These are phyloP conservation scores for Pyrocephalus nanus DNA, from an alignment of 2,797 vertebrate genomes.

Conservation along the genomic window DNA sequence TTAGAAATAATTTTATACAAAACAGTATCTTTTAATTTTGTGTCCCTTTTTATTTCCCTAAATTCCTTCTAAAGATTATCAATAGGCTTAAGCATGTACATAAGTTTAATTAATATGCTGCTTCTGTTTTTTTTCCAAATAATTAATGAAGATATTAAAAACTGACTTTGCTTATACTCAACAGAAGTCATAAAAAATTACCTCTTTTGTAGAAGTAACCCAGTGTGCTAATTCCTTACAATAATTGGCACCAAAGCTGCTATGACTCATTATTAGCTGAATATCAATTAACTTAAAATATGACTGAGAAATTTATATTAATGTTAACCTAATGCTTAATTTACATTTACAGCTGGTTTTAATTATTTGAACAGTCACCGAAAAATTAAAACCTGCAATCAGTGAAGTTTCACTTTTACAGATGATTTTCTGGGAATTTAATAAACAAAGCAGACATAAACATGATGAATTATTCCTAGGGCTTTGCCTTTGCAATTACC, in stretches of 20 bases:
- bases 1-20: neutral
- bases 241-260: neutral
- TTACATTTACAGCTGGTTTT: neutral
- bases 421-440: neutral
- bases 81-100: neutral
- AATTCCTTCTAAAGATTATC: neutral
- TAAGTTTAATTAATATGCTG: neutral
- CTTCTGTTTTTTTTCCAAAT: neutral
- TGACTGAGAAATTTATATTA: constrained; percentile 16
- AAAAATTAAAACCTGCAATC: neutral
- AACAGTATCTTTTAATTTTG: neutral
- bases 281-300: constrained; percentile 8
- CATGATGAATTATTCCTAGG: neutral
- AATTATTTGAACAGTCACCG: neutral
- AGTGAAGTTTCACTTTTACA: neutral
- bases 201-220: neutral
- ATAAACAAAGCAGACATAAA: neutral
- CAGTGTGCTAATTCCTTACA: neutral
- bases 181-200: neutral
- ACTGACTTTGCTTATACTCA: neutral
- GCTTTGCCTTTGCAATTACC: neutral
- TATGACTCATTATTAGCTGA: constrained; percentile 1
- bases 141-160: constrained; percentile 34
- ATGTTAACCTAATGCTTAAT: neutral
- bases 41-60: neutral